Base-by-base conservation (phyloP, 2,797 vertebrate species). In the Clarias laeviceps region DNA sequence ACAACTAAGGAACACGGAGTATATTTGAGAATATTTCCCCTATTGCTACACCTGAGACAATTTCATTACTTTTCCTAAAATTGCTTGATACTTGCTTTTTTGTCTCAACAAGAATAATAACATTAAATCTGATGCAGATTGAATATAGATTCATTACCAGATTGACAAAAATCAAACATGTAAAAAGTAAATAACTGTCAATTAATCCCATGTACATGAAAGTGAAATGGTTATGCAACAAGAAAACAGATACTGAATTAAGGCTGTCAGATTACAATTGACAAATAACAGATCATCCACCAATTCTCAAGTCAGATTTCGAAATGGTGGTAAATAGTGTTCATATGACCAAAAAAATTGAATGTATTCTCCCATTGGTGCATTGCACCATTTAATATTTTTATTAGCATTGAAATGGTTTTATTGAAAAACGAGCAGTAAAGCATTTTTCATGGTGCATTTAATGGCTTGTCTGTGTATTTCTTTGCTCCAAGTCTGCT, bases 401-500 rank as follows among this genome's bases (percentile, higher is more conserved):
- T 83, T 85, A 89, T 83, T 37, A 59, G 66, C 77, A 83, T 79
- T 84, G 61, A 82, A 85, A 69, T 88, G 66, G 83, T 89, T 90
- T 82, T 81, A 82, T 83, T 68, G 68, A 57, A 84, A 87, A 81
- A 34, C 2, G 82, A 65, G 85, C 82, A 56, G 27, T 91, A 90
- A 92, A 91, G 85, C 77, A 22, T 88, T 85, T 87, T 88, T 89
- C 66, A 82, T 89, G 80, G 85, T 87, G 88, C 82, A 76, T 92
- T 91, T 90, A 89, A 90, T 83, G 64, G 37, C 69, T 82, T 76
- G 74, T 56, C 84, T 80, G 54, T 85, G 84, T 82, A 78, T 37
- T 69, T 29, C 32, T 66, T 18, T 56, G 78, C 45, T 74, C 32
- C 22, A 65, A 29, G 29, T 34, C 32, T 24, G 59, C 24, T 76